These are phyloP conservation scores for Hermetia illucens DNA, from an alignment of 1,140 invertebrate genomes.

Conservation along the genomic window DNA sequence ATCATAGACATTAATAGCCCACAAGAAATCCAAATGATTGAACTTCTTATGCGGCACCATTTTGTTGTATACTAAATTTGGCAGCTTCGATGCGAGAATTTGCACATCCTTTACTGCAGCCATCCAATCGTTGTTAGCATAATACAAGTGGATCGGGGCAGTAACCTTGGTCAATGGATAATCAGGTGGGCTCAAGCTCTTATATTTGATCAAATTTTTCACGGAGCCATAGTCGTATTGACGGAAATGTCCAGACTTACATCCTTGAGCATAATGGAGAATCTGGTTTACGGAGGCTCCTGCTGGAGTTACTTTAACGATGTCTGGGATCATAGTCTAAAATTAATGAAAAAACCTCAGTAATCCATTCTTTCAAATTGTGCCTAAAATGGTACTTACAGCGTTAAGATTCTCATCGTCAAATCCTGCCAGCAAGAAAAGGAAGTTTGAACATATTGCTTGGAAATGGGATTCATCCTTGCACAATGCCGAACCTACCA, in stretches of 20 bases:
- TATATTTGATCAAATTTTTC: slow-evolving; percentile 24
- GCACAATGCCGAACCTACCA: slow-evolving; percentile 32
- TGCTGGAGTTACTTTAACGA: slow-evolving; percentile 53
- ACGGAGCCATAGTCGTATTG: slow-evolving; percentile 22
- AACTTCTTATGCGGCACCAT: slow-evolving; percentile 24
- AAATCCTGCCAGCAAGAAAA: slow-evolving; percentile 39
- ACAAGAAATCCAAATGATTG: slow-evolving; percentile 36
- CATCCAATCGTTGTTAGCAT: slow-evolving; percentile 40
- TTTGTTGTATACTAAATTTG: slow-evolving; percentile 22
- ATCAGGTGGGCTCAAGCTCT: slow-evolving; percentile 34
- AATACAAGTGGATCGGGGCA: slow-evolving; percentile 41
- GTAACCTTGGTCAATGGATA: slow-evolving; percentile 39
- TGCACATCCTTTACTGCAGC: slow-evolving; percentile 29
- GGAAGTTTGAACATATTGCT: slow-evolving; percentile 34
- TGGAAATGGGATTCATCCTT: slow-evolving; percentile 26
- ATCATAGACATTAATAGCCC: slow-evolving; percentile 30
- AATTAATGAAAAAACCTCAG: no score
- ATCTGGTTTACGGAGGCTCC: slow-evolving; percentile 58
- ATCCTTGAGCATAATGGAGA: slow-evolving; percentile 45
- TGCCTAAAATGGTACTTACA: no score
- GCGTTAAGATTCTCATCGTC: slow-evolving; percentile 29
- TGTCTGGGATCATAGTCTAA: slow-evolving; percentile 48
- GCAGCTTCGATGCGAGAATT: slow-evolving; percentile 21
- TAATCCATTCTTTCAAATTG: no score
- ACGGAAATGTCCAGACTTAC: slow-evolving; percentile 26